Base-by-base conservation (phyloP, 2,113 vertebrate species). In the Gallinago undulata region DNA sequence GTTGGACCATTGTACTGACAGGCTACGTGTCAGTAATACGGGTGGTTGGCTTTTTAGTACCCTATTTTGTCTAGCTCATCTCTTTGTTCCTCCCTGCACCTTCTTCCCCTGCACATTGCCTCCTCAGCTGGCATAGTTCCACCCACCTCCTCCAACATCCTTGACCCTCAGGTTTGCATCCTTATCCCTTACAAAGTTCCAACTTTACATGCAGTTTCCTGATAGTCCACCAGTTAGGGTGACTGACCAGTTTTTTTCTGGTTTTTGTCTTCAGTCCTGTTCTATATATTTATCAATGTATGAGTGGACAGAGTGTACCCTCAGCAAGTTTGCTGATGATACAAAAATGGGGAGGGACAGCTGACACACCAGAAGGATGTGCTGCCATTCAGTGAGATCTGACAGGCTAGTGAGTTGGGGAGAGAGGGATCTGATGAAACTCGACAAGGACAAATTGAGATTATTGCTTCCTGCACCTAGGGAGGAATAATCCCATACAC, bases 51-150 rank as follows among this genome's bases (percentile, higher is more conserved):
- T 22, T 22, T 25, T 27, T 69, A 24, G 27, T 27, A 37, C n/a
- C 62, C 10, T 57, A 37, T 41, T 19, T 21, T 57, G 27, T 19
- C 25, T 81, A 24, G 11, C 16, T 8, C 10, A 15, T 13, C 28
- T 15, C 41, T 69, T 47, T 25, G 17, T 16, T 33, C 22, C 22
- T 33, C 14, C 21, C 37, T 30, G 15, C 10, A 15, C 4, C n/a
- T 6, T 15, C 21, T 23, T 75, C 3, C 18, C 11, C 27, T 37
- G 19, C 18, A 33, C 15, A 33, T 43, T 45, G 10, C 19, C 22
- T 64, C 33, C 10, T 80, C 0, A 1, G 14, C 21, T 35, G 30
- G n/a, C 3, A 3, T 1, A 56, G 41, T 13, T 10, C 45, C 24
- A 39, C 18, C 11, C 33, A 51, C 2, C 4, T 18, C 18, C 11